Conservation (phyloP, 2,113 vertebrate species). For the Sterna hirundo region DNA sequence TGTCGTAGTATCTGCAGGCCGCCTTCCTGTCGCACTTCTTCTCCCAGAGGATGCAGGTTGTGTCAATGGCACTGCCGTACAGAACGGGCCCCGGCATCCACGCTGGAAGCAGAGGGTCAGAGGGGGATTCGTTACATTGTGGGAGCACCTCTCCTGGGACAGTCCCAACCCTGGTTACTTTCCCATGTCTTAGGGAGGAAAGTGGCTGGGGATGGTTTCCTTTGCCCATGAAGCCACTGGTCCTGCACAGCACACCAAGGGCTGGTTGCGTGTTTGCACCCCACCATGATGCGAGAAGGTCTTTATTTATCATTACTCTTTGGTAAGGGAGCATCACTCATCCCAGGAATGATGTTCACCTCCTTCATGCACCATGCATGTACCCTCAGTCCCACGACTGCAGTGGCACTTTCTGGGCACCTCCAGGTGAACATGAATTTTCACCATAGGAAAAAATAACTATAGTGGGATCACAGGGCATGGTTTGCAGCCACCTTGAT, state of each 20-base stretch:
- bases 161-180: not conserved
- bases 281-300: too few species aligned
- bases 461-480: not conserved
- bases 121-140: not conserved
- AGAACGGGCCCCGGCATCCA: conserved; percentile 92
- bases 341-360: not conserved
- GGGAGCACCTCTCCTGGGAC: not conserved
- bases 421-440: too few species aligned
- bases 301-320: not conserved
- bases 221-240: not conserved
- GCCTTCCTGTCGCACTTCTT: conserved; percentile 76
- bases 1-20: conserved; percentile 88
- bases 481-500: not conserved
- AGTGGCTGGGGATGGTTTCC: not conserved
- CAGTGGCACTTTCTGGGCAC: accelerated
- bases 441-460: not conserved
- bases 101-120: conserved; percentile 66
- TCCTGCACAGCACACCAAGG: accelerated
- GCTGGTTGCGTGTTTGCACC: not conserved
- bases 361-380: not conserved
- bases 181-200: not conserved
- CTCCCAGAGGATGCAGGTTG: conserved; percentile 87
- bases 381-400: accelerated
- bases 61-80: conserved; percentile 89
- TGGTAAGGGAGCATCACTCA: not conserved